Evolutionary conservation across 2,888 invertebrate genomes (phyloP).

Genomic region (Zhuqinia jingwanae): DNA sequence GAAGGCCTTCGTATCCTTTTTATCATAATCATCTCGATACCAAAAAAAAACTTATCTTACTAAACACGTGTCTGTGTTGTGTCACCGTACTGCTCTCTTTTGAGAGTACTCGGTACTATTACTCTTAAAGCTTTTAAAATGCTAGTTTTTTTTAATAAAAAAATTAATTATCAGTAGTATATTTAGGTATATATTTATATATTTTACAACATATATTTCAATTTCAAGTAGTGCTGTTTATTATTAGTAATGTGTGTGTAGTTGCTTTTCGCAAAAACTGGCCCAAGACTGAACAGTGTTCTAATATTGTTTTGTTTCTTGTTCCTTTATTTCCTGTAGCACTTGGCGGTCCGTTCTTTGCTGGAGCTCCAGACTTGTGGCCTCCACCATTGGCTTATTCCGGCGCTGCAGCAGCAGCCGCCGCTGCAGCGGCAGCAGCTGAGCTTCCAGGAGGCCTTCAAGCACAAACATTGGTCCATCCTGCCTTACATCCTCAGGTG

Average conservation of each 20-base stretch:
- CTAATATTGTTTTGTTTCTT: constrained; percentile 24
- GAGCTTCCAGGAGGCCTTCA: constrained; percentile 92
- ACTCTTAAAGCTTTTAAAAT: background rate
- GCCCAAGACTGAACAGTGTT: background rate
- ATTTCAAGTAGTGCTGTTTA: too few relatives aligned
- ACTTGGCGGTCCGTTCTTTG: constrained; percentile 78
- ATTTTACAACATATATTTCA: too few relatives aligned
- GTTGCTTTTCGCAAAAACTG: constrained; percentile 29
- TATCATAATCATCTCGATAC: constrained; percentile 42
- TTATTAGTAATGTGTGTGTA: constrained; percentile 12
- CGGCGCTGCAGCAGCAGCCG: constrained; percentile 85
- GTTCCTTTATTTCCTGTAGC: constrained; percentile 60
- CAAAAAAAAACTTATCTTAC: background rate
- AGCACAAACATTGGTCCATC: constrained; percentile 95
- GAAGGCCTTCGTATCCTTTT: constrained; percentile 71
- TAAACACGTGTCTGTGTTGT: constrained; percentile 27
- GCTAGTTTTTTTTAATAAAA: constrained; percentile 13
- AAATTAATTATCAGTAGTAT: too few relatives aligned
- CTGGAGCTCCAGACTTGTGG: constrained; percentile 94
- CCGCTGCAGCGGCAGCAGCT: constrained; percentile 81
- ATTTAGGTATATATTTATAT: too few relatives aligned
- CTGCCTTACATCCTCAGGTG: constrained; percentile 97
- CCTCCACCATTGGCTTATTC: constrained; percentile 91
- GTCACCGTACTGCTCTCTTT: constrained; percentile 19
- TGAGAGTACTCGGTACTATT: constrained; percentile 10